These are phyloP conservation scores for Pimpla rufipes DNA, from an alignment of 2,888 invertebrate species.

Conservation along the genomic window DNA sequence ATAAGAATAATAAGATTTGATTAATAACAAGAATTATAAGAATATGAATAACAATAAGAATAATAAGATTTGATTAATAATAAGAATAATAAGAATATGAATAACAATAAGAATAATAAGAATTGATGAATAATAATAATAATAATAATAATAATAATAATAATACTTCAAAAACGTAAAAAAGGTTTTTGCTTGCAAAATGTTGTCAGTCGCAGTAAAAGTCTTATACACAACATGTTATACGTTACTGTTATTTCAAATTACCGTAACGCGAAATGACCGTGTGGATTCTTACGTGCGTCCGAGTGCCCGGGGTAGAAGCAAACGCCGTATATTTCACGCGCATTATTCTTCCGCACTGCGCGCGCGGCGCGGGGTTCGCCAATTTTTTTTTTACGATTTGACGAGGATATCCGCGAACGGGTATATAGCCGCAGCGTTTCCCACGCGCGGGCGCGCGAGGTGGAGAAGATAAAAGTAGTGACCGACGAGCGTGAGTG, in stretches of 20 bases:
- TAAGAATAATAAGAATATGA: too few species aligned
- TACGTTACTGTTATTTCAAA: neutral
- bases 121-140: too few species aligned
- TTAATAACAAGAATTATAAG: too few species aligned
- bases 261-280: neutral
- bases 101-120: too few species aligned
- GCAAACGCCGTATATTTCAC: neutral
- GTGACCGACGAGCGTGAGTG: constrained; percentile 33
- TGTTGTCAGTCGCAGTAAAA: neutral
- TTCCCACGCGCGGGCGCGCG: constrained; percentile 17
- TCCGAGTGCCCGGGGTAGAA: neutral
- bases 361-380: neutral
- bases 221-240: neutral
- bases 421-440: constrained; percentile 4
- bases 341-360: neutral
- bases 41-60: neutral
- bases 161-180: too few species aligned
- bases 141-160: too few species aligned
- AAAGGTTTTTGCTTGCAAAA: too few species aligned
- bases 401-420: constrained; percentile 13
- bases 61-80: neutral
- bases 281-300: neutral
- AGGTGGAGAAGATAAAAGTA: constrained; percentile 33
- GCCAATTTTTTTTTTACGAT: constrained; percentile 3
- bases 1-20: too few species aligned